Conservation (phyloP, 2,113 vertebrate genomes). For the Heptranchias perlo region DNA sequence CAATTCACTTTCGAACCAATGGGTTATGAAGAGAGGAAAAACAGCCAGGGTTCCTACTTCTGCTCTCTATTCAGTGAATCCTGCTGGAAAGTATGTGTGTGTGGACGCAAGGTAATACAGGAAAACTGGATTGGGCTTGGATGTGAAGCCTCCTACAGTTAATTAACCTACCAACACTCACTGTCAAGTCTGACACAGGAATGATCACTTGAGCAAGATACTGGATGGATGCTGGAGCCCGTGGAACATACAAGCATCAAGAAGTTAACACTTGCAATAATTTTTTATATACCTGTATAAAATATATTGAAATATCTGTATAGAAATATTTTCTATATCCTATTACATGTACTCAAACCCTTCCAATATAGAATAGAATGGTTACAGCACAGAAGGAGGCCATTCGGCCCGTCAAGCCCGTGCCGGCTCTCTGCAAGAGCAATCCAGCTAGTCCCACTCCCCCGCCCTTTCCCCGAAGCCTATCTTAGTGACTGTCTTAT, state of each 20-base stretch:
- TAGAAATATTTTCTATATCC: not conserved
- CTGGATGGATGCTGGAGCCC: not conserved
- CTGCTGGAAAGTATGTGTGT: not conserved
- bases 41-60: too few species aligned
- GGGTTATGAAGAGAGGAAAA: not conserved
- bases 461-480: too few species aligned
- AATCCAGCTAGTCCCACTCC: too few species aligned
- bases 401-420: too few species aligned
- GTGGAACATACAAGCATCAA: not conserved
- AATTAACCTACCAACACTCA: not conserved
- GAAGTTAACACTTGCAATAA: too few species aligned
- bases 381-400: too few species aligned
- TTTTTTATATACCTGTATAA: too few species aligned
- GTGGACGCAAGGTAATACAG: not conserved
- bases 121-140: not conserved
- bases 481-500: too few species aligned
- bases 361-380: too few species aligned
- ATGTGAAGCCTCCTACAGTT: not conserved
- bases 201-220: not conserved
- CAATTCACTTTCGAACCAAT: not conserved
- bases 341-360: not conserved
- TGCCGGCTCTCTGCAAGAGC: too few species aligned
- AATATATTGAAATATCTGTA: not conserved
- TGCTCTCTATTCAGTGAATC: not conserved
- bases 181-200: not conserved